Conservation (phyloP, 1,140 invertebrate species). For the Chlorops oryzae region DNA sequence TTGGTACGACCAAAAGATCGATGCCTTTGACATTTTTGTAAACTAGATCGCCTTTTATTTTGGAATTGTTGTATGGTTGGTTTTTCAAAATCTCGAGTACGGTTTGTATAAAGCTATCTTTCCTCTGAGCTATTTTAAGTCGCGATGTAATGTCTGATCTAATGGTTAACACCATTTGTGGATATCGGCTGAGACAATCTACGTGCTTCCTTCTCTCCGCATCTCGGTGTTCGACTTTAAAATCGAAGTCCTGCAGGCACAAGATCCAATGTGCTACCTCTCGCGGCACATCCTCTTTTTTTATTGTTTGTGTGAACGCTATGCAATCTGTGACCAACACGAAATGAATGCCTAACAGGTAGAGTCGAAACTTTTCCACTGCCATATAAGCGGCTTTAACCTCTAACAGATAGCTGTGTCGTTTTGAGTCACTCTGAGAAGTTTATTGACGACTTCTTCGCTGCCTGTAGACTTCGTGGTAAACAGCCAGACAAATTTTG, state of each 20-base stretch:
- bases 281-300: slow-evolving; percentile 20
- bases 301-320: no score
- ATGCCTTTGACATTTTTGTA: no score
- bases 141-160: background rate
- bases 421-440: slow-evolving; percentile 4
- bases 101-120: background rate
- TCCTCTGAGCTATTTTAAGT: background rate
- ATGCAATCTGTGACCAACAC: slow-evolving; percentile 25
- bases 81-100: background rate
- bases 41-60: no score
- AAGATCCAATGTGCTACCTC: slow-evolving; percentile 11
- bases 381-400: slow-evolving; percentile 21
- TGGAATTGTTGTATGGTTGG: no score
- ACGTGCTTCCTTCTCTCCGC: no score
- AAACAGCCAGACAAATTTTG: slow-evolving; percentile 31
- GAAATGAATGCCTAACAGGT: slow-evolving; percentile 8
- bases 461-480: slow-evolving; percentile 19
- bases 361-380: slow-evolving; percentile 22
- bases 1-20: background rate
- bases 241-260: no score
- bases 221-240: no score
- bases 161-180: slow-evolving; percentile 17
- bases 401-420: slow-evolving; percentile 26
- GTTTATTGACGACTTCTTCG: no score
- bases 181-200: slow-evolving; percentile 44